phyloP scores from a whole-genome alignment of 1,140 invertebrate genomes.

The Drosophila littoralis region DNA sequence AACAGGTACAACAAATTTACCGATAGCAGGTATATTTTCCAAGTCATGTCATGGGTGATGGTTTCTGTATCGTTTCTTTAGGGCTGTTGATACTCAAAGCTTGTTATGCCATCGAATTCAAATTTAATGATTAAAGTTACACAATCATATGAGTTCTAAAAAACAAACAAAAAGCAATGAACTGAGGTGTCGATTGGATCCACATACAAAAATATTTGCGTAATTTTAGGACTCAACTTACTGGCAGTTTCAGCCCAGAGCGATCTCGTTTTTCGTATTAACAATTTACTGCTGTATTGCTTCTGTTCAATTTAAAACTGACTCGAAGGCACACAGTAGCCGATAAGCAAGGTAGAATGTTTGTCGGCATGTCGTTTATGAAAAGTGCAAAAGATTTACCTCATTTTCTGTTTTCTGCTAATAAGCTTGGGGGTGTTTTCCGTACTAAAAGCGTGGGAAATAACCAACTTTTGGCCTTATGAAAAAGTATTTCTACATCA shows the following conservation, averaged over 20 bases:
- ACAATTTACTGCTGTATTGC: constrained; percentile 52
- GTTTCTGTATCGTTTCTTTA: neutral
- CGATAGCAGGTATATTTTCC: constrained; percentile 11
- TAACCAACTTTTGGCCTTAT: constrained; percentile 21
- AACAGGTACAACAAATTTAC: constrained; percentile 44
- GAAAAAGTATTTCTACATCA: constrained; percentile 19
- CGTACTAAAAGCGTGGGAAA: constrained; percentile 68
- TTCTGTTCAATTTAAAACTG: constrained; percentile 57
- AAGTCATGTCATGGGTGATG: neutral
- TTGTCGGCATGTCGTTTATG: constrained; percentile 1
- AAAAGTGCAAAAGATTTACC: constrained; percentile 22
- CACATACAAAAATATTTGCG: neutral
- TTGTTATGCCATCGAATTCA: no score
- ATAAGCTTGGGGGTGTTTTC: constrained; percentile 59
- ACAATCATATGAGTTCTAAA: neutral
- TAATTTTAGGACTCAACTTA: constrained; percentile 16
- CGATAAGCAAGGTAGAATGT: constrained; percentile 3
- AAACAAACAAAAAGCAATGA: neutral
- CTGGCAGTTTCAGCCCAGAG: constrained; percentile 44
- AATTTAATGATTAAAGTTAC: no score
- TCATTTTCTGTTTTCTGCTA: constrained; percentile 7
- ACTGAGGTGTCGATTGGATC: neutral
- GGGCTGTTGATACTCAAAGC: no score
- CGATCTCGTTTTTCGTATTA: constrained; percentile 74
- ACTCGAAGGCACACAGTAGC: constrained; percentile 49